Conservation (phyloP, 1,140 invertebrate genomes). For the Cydia fagiglandana region DNA sequence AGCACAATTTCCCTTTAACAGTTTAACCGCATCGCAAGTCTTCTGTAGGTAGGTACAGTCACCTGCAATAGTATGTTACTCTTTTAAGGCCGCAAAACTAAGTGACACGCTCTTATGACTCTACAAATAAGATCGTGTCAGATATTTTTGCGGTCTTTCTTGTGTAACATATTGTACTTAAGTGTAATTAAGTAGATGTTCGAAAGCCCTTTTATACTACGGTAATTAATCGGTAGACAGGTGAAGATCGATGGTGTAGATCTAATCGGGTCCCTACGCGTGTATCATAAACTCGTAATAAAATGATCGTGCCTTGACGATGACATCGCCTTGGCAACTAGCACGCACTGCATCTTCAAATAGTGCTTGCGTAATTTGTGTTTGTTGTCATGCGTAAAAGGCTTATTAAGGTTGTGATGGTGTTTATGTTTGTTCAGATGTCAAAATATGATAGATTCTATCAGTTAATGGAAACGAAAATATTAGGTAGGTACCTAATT, state of each 20-base stretch:
- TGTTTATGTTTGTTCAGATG: not conserved
- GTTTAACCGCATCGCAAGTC: not conserved
- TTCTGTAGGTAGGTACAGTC: no score
- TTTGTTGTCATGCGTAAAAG: not conserved
- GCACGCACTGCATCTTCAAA: not conserved
- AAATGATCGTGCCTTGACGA: not conserved
- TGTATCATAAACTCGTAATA: not conserved
- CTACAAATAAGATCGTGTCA: no score
- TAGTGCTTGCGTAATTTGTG: not conserved
- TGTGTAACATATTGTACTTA: no score
- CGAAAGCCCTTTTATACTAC: not conserved
- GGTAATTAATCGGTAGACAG: not conserved
- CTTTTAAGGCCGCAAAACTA: no score
- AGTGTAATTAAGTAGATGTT: conserved; percentile 2
- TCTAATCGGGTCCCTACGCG: not conserved
- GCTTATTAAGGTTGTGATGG: not conserved
- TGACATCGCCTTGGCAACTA: conserved; percentile 1
- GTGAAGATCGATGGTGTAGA: not conserved
- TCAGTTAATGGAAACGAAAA: not conserved
- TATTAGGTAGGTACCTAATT: not conserved
- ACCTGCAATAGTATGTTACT: no score
- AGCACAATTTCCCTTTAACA: not conserved
- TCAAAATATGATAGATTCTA: not conserved
- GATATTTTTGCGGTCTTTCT: no score
- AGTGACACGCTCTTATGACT: no score